These are phyloP conservation scores for Falco naumanni DNA, from an alignment of 2,797 vertebrate species.

Conservation along the genomic window DNA sequence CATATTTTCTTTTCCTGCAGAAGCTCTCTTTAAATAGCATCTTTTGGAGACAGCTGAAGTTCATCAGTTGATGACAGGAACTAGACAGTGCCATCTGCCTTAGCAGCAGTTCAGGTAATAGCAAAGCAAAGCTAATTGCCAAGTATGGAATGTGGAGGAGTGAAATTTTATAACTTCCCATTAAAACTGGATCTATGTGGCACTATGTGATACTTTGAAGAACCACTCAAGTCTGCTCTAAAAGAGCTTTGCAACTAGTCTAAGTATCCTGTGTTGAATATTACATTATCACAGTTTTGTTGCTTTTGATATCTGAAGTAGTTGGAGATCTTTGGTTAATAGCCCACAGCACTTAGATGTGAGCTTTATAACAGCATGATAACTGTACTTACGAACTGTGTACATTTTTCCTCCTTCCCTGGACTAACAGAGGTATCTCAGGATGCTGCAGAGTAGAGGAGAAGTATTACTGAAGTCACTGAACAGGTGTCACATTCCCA, in stretches of 20 bases:
- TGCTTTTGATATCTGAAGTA: not conserved
- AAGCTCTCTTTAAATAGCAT: not conserved
- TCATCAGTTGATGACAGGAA: constrained; percentile 63
- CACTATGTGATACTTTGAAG: not conserved
- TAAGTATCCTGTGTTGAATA: not conserved
- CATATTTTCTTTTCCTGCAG: constrained; percentile 24
- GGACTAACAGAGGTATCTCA: not conserved
- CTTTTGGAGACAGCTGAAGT: constrained; percentile 59
- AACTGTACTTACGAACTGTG: not conserved
- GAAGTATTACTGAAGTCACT: not conserved
- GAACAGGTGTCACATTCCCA: not conserved
- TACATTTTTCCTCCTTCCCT: not conserved
- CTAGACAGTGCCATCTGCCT: constrained; percentile 67
- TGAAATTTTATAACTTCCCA: not conserved
- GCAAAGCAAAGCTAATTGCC: constrained; percentile 46
- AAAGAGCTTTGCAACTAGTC: not conserved
- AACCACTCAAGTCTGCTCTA: not conserved
- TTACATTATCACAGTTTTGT: not conserved
- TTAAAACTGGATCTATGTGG: not conserved
- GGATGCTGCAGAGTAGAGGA: not conserved
- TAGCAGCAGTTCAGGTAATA: constrained; percentile 59
- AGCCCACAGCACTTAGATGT: not conserved
- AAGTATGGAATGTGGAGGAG: constrained; percentile 1
- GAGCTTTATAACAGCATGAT: not conserved
- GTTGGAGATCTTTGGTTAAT: not conserved